phyloP scores from a whole-genome alignment of 2,113 vertebrate species.

The Pachypanchax playfairii region DNA sequence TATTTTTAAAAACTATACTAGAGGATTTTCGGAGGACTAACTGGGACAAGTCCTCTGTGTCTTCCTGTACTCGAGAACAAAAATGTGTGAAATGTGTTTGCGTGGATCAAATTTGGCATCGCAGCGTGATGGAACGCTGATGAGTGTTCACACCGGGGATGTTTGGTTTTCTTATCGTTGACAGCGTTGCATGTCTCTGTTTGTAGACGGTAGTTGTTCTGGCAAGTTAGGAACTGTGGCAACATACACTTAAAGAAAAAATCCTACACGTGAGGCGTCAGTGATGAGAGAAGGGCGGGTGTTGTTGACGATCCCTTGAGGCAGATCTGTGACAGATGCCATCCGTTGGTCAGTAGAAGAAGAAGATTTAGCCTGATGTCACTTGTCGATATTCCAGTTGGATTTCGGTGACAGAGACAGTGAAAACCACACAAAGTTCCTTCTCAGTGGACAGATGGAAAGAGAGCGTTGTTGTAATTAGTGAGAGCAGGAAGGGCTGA shows the following conservation, averaged over 20 bases:
- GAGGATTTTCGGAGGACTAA: too few species aligned
- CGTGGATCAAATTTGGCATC: constrained; percentile 40
- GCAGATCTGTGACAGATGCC: constrained; percentile 67
- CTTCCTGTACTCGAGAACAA: neutral
- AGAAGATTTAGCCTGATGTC: constrained; percentile 52
- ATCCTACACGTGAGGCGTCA: constrained; percentile 3
- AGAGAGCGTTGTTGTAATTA: constrained; percentile 52
- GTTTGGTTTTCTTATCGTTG: constrained; percentile 23
- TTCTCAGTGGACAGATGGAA: constrained; percentile 44
- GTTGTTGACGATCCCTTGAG: constrained; percentile 22
- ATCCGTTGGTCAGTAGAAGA: constrained; percentile 41
- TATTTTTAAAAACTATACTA: too few species aligned
- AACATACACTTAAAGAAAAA: neutral
- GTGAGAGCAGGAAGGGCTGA: constrained; percentile 22
- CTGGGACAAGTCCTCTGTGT: constrained; percentile 38
- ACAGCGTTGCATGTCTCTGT: constrained; percentile 10
- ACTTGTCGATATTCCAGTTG: constrained; percentile 28
- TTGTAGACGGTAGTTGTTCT: neutral
- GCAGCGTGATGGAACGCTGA: constrained; percentile 29
- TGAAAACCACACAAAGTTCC: constrained; percentile 36
- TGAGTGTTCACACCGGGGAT: constrained; percentile 7
- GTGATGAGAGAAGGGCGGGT: neutral
- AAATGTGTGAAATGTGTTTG: constrained; percentile 7
- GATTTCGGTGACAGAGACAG: constrained; percentile 19
- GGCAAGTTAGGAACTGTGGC: neutral